Percentiles rank a stretch among this genome's conserved stretches.
Conservation (phyloP, 2,113 vertebrate species). For the Himantopus leucocephalus region DNA sequence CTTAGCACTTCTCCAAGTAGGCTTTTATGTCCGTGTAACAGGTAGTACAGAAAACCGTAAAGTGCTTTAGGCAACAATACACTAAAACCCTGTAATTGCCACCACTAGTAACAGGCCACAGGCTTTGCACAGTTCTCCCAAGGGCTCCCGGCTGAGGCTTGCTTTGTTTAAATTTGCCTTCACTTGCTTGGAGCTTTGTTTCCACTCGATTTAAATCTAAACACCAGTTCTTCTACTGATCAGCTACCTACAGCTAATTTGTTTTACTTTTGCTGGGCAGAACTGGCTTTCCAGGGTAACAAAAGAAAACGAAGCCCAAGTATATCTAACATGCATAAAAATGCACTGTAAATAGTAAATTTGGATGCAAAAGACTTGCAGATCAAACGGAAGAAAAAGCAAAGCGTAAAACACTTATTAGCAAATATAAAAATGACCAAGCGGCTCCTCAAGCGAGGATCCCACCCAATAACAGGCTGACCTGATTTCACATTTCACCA, state of each 20-base stretch:
- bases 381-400: not conserved
- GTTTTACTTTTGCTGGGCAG: not conserved
- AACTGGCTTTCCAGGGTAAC: not conserved
- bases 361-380: not conserved
- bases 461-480: not conserved
- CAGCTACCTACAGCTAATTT: not conserved
- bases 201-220: not conserved
- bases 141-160: not conserved
- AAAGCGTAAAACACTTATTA: not conserved
- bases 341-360: not conserved
- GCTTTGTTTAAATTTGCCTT: not conserved
- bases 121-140: not conserved
- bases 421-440: not conserved
- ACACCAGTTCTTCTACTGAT: not conserved
- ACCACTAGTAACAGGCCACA: not conserved
- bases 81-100: not conserved
- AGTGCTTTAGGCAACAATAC: not conserved
- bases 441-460: not conserved
- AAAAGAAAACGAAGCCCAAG: not conserved
- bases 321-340: not conserved
- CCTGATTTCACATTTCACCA: not conserved
- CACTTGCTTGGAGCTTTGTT: not conserved
- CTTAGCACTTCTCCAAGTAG: not conserved
- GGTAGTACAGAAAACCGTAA: rapidly evolving
- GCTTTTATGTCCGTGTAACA: not conserved